Conservation (phyloP, 2,797 vertebrate species). For the Malurus splendens region DNA sequence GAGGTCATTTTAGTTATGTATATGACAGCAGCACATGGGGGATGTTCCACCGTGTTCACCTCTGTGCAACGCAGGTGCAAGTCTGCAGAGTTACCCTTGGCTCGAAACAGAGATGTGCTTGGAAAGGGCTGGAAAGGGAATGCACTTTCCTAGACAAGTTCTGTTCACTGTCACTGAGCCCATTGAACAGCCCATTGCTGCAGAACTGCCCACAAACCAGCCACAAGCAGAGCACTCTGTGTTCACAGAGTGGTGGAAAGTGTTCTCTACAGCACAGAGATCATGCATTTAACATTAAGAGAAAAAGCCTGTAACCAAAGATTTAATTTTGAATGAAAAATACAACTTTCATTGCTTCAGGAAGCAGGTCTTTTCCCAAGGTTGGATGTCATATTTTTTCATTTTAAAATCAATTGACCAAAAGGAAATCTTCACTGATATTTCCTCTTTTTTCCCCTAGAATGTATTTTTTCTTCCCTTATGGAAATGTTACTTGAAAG, state of each 20-base stretch:
- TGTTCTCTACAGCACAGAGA: neutral
- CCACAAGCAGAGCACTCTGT: neutral
- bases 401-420: neutral
- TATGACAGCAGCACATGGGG: rapidly evolving
- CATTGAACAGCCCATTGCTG: neutral
- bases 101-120: neutral
- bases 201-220: neutral
- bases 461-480: neutral
- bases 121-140: neutral
- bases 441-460: neutral
- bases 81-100: neutral
- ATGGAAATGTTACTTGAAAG: neutral
- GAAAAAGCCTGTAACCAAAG: neutral
- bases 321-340: neutral
- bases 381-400: neutral
- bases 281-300: neutral
- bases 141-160: neutral
- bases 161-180: neutral
- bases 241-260: neutral
- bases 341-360: neutral
- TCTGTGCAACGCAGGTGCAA: neutral
- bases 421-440: neutral
- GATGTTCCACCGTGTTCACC: neutral
- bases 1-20: neutral
- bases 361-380: neutral